Evolutionary conservation across 2,113 vertebrate genomes (phyloP).

Genomic region (Ailuropoda melanoleuca): DNA sequence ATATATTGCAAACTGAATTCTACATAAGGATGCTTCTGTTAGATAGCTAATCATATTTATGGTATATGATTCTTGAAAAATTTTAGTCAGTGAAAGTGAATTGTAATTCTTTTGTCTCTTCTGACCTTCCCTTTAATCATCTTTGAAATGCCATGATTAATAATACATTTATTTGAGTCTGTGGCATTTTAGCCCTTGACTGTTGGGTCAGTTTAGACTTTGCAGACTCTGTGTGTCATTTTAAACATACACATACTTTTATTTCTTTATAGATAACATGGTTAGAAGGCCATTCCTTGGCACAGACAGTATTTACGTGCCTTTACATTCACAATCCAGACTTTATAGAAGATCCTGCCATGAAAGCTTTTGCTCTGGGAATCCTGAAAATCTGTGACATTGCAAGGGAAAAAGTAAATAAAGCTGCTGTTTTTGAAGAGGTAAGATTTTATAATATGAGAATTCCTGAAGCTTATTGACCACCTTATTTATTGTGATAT

Average conservation of each 20-base stretch:
- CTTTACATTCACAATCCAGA: constrained; percentile 99
- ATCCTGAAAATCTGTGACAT: constrained; percentile 99
- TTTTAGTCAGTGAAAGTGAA: background rate
- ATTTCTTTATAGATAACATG: constrained; percentile 93
- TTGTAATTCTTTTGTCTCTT: constrained; percentile 1
- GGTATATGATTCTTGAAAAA: constrained; percentile 5
- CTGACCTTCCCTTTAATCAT: constrained; percentile 1
- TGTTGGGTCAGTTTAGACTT: background rate
- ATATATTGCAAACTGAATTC: background rate
- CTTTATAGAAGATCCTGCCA: constrained; percentile 96
- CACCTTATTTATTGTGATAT: background rate
- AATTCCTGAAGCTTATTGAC: background rate
- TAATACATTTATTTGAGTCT: background rate
- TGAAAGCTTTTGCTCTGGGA: constrained; percentile 97
- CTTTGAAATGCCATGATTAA: constrained; percentile 38
- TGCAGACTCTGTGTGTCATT: background rate
- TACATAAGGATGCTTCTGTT: background rate
- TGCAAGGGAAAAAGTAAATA: constrained; percentile 98
- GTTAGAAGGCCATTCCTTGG: constrained; percentile 98
- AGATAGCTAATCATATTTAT: background rate
- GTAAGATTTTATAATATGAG: constrained; percentile 80
- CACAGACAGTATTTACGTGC: constrained; percentile 99
- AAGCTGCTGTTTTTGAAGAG: constrained; percentile 99
- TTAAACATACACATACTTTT: constrained; percentile 46
- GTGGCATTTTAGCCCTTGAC: background rate